These are phyloP conservation scores for Sialis lutaria DNA, from an alignment of 2,888 invertebrate species.

Conservation along the genomic window DNA sequence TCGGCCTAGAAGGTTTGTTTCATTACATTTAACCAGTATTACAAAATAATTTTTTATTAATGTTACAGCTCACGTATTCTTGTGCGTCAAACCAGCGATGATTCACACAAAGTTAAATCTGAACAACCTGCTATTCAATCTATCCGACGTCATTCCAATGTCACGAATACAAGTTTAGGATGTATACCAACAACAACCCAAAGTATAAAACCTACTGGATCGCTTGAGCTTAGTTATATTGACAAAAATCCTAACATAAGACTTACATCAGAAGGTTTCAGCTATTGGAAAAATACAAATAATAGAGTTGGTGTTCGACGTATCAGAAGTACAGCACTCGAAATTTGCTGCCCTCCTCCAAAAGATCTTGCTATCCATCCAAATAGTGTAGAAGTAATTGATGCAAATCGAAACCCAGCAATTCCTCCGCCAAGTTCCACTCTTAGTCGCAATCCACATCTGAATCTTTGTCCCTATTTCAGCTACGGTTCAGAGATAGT, in stretches of 20 bases:
- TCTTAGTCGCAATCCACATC: constrained; percentile 49
- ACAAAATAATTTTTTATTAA: too few relatives aligned
- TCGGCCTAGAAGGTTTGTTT: constrained; percentile 15
- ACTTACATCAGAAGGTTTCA: constrained; percentile 20
- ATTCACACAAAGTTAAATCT: constrained; percentile 24
- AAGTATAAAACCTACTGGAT: constrained; percentile 34
- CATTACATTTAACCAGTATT: background rate
- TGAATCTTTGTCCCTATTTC: constrained; percentile 46
- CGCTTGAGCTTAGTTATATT: constrained; percentile 33
- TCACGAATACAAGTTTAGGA: constrained; percentile 38
- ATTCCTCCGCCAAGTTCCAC: constrained; percentile 47
- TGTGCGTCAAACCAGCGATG: too few relatives aligned
- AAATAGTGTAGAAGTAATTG: constrained; percentile 64
- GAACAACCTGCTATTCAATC: constrained; percentile 24
- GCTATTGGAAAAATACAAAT: constrained; percentile 20
- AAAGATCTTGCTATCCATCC: constrained; percentile 63
- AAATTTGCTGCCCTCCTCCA: constrained; percentile 50
- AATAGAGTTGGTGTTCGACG: constrained; percentile 39
- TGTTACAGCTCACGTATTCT: too few relatives aligned
- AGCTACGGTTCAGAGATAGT: constrained; percentile 59
- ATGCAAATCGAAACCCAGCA: constrained; percentile 19
- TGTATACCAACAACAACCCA: constrained; percentile 29
- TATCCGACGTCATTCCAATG: constrained; percentile 41
- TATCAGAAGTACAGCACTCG: constrained; percentile 52
- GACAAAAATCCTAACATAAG: constrained; percentile 26